phyloP scores from a whole-genome alignment of 2,113 vertebrate species.

The Chinchilla lanigera region DNA sequence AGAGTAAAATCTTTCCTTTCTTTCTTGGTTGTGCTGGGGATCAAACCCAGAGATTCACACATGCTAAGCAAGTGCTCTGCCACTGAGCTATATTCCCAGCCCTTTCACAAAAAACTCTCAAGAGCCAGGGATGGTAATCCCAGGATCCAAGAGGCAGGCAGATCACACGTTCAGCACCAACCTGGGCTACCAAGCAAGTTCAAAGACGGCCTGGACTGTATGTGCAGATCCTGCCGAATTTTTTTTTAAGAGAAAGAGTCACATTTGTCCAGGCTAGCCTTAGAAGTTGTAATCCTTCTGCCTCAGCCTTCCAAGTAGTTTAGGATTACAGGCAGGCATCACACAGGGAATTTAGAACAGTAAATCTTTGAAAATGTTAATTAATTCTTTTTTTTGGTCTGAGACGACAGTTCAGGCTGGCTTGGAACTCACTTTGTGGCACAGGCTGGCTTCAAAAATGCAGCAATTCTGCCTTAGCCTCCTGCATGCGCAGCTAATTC shows the following conservation, averaged over 20 bases:
- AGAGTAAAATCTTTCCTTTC: neutral
- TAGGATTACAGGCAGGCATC: neutral
- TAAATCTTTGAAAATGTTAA: neutral
- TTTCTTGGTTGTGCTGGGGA: neutral
- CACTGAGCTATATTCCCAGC: neutral
- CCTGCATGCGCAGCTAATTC: neutral
- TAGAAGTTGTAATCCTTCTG: neutral
- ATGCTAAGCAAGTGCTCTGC: neutral
- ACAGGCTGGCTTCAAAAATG: neutral
- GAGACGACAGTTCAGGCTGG: neutral
- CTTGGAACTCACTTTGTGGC: too few species aligned
- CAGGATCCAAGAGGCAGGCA: neutral
- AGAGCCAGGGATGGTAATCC: neutral
- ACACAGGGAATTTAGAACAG: neutral
- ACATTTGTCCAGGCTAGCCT: neutral
- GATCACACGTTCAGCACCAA: neutral
- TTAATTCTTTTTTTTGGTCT: neutral
- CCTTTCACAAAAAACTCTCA: neutral
- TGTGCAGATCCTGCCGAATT: neutral
- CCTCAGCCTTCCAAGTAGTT: neutral
- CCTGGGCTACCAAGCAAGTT: neutral
- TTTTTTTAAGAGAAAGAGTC: neutral
- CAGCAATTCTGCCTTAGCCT: neutral
- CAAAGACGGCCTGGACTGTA: neutral
- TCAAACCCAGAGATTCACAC: neutral